Evolutionary conservation across 2,888 invertebrate genomes (phyloP).

Genomic region (Eilema depressum): DNA sequence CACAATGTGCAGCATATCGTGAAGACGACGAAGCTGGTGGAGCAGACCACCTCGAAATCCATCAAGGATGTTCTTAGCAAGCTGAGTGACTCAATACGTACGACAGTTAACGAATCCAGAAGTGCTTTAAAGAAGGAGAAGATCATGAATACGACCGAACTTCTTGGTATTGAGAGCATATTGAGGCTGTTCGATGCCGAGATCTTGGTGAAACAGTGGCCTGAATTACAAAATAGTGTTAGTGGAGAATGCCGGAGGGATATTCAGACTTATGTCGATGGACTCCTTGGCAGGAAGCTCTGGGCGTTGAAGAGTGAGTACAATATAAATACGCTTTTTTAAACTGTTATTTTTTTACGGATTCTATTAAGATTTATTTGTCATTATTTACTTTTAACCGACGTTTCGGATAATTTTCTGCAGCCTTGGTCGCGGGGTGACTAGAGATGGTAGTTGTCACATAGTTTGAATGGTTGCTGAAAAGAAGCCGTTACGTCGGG

Average conservation of each 20-base stretch:
- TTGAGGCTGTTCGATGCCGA: conserved; percentile 87
- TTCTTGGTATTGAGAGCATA: conserved; percentile 82
- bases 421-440: too few relatives aligned
- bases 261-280: conserved; percentile 87
- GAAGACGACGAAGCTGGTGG: conserved; percentile 68
- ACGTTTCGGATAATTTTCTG: too few relatives aligned
- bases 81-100: conserved; percentile 71
- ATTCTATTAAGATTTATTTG: too few relatives aligned
- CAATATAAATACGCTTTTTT: conserved; percentile 12
- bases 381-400: too few relatives aligned
- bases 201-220: conserved; percentile 87
- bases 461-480: too few relatives aligned
- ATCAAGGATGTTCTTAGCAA: conserved; percentile 69
- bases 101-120: conserved; percentile 76
- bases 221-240: conserved; percentile 77
- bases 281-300: conserved; percentile 84
- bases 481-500: too few relatives aligned
- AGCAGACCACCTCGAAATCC: conserved; percentile 68
- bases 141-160: conserved; percentile 49
- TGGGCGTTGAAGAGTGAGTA: conserved; percentile 92
- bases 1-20: conserved; percentile 83
- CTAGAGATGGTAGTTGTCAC: too few relatives aligned
- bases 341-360: not conserved
- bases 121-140: conserved; percentile 58
- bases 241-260: conserved; percentile 85